Evolutionary conservation across 2,888 invertebrate species (phyloP), one percentile per base, ranked within the genome.

Genomic region (Xanthorhoe spadicearia): DNA sequence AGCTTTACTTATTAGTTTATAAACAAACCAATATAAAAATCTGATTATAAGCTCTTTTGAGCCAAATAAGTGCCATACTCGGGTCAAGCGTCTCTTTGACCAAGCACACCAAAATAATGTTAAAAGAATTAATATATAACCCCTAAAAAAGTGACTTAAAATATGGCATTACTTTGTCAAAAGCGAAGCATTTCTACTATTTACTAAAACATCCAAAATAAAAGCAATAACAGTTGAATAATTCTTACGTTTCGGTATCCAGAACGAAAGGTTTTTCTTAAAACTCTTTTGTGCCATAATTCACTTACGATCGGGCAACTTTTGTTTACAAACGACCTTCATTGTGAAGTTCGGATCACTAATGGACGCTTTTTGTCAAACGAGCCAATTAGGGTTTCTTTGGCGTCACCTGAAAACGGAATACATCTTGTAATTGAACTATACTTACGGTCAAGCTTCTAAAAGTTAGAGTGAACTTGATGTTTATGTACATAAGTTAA

Each of bases 211-310:
- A 43, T 43, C 35, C 13, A 43, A 43, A 43, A 0, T 13, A 13
- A 43, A 13, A 43, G 13, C 13, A 43, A 43, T 43, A 46, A 7
- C 5, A 17, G 15, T 51, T 52, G 17, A 17, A 17, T 43, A 9
- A 35, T 46, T 80, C 88, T 85, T 74, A 89, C 89, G 83, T 77
- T 83, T 66, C 2, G 86, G 84, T 35, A 86, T 77, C 88, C 88
- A 87, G 64, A 83, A 80, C 0, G 77, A 66, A 46, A 80, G 49
- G 56, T 73, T 83, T 69, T 74, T 83, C 48, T 70, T 82, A 0
- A 73, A 70, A 18, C 57, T 62, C 15, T 73, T 81, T 32, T 73
- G 78, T 5, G 73, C 71, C 87, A 87, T 87, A 15, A 64, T 61
- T 70, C 61, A 63, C 53, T 56, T 18, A 28, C 55, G 23, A 49